Base-by-base conservation (phyloP, 2,797 vertebrate genomes). In the Sebastes oblongus region DNA sequence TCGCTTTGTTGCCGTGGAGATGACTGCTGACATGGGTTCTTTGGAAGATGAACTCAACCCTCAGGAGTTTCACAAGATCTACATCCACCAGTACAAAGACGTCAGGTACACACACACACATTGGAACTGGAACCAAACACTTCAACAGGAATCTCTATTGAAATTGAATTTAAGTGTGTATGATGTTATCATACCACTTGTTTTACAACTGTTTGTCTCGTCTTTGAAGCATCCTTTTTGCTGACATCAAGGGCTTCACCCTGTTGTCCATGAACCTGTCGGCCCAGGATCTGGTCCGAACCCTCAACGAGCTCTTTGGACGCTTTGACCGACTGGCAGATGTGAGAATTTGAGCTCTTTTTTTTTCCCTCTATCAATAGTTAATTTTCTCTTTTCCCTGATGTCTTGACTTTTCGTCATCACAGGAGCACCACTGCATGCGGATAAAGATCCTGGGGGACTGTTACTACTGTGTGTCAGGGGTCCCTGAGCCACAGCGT, bases 381-480 rank as follows among this genome's bases (percentile, higher is more conserved):
- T 7, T 4, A 6, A n/a, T 32, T 12, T 22, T 32, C 20, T 50
- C 11, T 42, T 42, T 13, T 59, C 30, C 50, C n/a, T 20, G 22
- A 3, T 75, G 16, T 75, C 24, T 72, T 12, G 11, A 55, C 12
- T 71, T 12, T 10, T 61, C 4, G n/a, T 71, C 18, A 54, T 76
- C 25, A 25, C 91, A 99, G 98, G 98, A 98, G 92, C 97, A 99
- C 88, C 97, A 98, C 90, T 99, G 98, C 88, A 93, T 98, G 88
- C 95, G 98, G 85, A 99, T 99, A 92, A 99, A 99, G 95, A 97
- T 98, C 90, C 95, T 99, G 18, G 98, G 98, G 36, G 98, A 99
- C 87, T 99, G 98, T 93, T 99, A 99, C 90, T 99, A 99, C 91
- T 99, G 98, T 46, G 98, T 99, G 75, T 99, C 98, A 0, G 98